Percentiles rank a stretch among this genome's conserved stretches.
Conservation (phyloP, 2,888 invertebrate species). For the Aquatica leii region DNA sequence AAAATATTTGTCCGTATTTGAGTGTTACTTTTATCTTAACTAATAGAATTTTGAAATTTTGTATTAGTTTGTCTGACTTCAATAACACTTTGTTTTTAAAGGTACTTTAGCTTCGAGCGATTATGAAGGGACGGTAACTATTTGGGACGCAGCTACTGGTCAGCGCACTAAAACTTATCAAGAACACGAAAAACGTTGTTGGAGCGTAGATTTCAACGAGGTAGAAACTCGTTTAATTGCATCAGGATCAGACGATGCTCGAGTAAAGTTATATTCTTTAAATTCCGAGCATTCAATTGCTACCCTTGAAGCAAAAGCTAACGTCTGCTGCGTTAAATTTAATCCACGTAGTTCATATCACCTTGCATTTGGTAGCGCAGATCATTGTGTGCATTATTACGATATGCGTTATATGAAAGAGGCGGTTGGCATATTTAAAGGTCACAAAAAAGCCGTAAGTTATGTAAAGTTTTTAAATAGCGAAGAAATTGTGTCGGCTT, state of each 20-base stretch:
- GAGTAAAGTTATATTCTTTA: constrained; percentile 93
- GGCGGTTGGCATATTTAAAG: constrained; percentile 83
- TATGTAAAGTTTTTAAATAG: constrained; percentile 91
- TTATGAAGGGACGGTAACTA: constrained; percentile 92
- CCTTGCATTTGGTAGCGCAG: constrained; percentile 94
- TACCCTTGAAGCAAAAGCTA: constrained; percentile 90
- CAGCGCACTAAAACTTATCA: constrained; percentile 78
- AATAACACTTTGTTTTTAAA: too few species aligned
- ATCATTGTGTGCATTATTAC: constrained; percentile 96
- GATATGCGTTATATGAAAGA: constrained; percentile 86
- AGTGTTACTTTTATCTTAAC: too few species aligned
- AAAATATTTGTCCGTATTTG: too few species aligned
- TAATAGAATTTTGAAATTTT: too few species aligned
- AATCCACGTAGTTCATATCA: constrained; percentile 86
- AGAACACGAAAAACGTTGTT: constrained; percentile 94
- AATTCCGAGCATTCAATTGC: constrained; percentile 86
- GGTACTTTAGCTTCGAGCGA: constrained; percentile 88
- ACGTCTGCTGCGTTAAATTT: constrained; percentile 95
- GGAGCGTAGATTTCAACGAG: constrained; percentile 95
- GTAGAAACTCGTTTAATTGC: constrained; percentile 90
- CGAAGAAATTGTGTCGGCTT: constrained; percentile 88
- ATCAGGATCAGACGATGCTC: constrained; percentile 91
- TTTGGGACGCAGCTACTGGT: constrained; percentile 90
- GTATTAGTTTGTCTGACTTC: too few species aligned
- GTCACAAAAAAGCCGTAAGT: constrained; percentile 93